Conservation (phyloP, 2,113 vertebrate species). For the Crotalus tigris region DNA sequence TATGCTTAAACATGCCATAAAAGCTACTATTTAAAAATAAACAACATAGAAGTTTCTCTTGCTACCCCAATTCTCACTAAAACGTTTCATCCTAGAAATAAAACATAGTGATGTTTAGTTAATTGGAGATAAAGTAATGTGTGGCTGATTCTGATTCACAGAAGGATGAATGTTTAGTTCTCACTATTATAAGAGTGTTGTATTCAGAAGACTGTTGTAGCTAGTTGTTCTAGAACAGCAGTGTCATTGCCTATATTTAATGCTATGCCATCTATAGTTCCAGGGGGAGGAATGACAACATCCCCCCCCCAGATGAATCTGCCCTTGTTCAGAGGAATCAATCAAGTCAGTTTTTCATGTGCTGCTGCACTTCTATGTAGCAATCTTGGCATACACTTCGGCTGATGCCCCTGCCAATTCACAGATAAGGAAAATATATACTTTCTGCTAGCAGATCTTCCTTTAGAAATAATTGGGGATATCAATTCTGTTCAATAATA, state of each 20-base stretch:
- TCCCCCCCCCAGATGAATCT: not conserved
- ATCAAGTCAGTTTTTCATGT: not conserved
- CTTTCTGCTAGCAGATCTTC: not conserved
- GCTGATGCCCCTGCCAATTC: not conserved
- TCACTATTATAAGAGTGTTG: not conserved
- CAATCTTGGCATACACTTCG: not conserved
- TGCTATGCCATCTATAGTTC: not conserved
- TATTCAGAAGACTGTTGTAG: not conserved
- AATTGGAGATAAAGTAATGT: not conserved
- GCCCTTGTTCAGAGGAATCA: not conserved
- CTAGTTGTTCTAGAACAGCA: not conserved
- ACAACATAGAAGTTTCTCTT: not conserved
- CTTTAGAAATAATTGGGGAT: not conserved
- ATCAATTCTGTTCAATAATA: not conserved
- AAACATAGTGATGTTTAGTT: not conserved
- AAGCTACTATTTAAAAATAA: not conserved
- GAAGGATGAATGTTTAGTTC: not conserved
- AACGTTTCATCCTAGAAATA: not conserved
- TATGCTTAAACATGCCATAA: not conserved
- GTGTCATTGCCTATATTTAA: not conserved
- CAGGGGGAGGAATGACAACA: not conserved
- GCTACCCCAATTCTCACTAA: not conserved
- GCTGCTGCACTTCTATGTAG: not conserved
- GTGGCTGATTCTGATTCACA: not conserved
- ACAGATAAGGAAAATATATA: not conserved